Evolutionary conservation across 92 coral and sea anemone species (phyloP).

Genomic region (Parazoanthus atlanticus): DNA sequence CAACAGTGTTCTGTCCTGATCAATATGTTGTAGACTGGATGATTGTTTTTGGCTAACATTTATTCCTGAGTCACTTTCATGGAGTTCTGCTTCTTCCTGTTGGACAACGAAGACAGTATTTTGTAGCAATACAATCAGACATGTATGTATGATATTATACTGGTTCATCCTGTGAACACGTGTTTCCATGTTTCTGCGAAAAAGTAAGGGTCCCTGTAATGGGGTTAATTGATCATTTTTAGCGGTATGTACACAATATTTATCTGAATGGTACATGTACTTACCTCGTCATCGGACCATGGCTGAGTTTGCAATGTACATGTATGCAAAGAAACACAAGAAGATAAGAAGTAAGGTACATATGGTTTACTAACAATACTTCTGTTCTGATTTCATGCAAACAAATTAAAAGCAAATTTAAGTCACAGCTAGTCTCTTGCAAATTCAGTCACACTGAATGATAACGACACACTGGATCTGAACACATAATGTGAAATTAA

Average conservation of each 20-base stretch:
- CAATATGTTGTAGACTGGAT: not conserved
- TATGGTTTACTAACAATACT: no score
- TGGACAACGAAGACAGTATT: not conserved
- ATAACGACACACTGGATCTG: no score
- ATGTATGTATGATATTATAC: no score
- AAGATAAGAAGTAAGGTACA: not conserved
- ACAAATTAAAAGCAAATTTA: not conserved
- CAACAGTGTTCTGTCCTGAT: conserved; percentile 7
- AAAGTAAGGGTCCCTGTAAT: no score
- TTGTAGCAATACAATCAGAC: not conserved
- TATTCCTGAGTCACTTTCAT: conserved; percentile 51
- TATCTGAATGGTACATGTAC: not conserved
- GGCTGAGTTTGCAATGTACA: not conserved
- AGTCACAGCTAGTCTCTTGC: no score
- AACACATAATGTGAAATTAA: no score
- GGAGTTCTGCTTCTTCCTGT: conserved; percentile 56
- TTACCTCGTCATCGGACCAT: conserved; percentile 96
- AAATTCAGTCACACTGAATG: no score
- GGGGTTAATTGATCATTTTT: no score
- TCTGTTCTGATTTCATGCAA: not conserved
- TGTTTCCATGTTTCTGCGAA: no score
- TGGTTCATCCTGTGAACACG: no score
- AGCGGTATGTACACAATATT: no score
- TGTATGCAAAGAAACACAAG: conserved; percentile 24
- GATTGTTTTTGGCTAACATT: conserved; percentile 26